Conservation (phyloP, 2,888 invertebrate species). For the Aleiodes alternator region DNA sequence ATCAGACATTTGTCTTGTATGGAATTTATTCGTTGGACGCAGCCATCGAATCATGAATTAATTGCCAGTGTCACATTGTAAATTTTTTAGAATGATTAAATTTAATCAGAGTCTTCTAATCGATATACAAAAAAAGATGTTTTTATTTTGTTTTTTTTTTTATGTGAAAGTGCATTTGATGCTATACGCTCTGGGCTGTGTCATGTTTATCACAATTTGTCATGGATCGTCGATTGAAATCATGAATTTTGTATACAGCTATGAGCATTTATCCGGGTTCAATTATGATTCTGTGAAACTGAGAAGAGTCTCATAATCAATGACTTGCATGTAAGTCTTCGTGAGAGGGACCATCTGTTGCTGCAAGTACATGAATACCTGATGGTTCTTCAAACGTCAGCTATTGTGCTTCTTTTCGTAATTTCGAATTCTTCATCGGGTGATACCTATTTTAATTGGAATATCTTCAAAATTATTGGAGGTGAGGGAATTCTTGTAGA, state of each 20-base stretch:
- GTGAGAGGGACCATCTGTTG: slow-evolving; percentile 31
- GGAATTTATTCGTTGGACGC: slow-evolving; percentile 29
- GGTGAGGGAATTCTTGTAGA: no score
- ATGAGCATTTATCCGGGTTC: slow-evolving; percentile 46
- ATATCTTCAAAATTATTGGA: no score
- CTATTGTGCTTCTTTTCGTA: neutral
- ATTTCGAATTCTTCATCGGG: no score
- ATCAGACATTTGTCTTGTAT: slow-evolving; percentile 34
- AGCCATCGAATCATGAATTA: slow-evolving; percentile 34
- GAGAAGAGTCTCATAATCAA: slow-evolving; percentile 49
- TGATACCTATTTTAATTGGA: no score
- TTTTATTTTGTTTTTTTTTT: neutral
- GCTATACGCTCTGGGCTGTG: neutral
- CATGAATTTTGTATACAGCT: slow-evolving; percentile 1
- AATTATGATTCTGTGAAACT: slow-evolving; percentile 41
- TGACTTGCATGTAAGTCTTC: slow-evolving; percentile 49
- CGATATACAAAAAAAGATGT: neutral
- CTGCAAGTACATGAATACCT: neutral
- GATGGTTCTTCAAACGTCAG: neutral
- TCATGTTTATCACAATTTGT: slow-evolving; percentile 1
- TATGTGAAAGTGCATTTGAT: neutral
- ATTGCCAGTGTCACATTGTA: slow-evolving; percentile 8
- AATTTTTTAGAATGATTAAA: neutral
- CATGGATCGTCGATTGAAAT: slow-evolving; percentile 8
- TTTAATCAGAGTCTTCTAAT: no score